phyloP scores from a whole-genome alignment of 2,113 vertebrate species.

The Cynoglossus semilaevis region DNA sequence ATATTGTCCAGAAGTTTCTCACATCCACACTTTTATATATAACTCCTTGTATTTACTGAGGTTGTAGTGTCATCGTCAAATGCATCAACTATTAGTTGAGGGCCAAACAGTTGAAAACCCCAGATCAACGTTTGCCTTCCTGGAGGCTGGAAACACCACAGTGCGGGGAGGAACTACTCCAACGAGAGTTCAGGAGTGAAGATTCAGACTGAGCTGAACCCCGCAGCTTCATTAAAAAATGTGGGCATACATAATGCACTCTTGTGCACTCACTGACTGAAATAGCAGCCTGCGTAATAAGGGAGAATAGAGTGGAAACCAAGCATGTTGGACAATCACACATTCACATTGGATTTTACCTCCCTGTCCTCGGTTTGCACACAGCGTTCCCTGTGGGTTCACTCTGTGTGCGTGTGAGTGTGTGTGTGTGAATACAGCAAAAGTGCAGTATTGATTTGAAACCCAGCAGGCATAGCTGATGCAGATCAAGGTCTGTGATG shows the following conservation, averaged over 20 bases:
- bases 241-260: slow-evolving; percentile 41
- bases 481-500: slow-evolving; percentile 65
- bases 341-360: slow-evolving; percentile 45
- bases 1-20: too few relatives aligned
- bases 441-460: slow-evolving; percentile 62
- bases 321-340: slow-evolving; percentile 33
- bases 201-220: slow-evolving; percentile 31
- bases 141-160: neutral
- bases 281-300: slow-evolving; percentile 45
- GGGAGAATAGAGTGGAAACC: slow-evolving; percentile 28
- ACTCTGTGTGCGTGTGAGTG: slow-evolving; percentile 15
- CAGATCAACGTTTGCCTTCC: neutral
- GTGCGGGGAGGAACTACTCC: slow-evolving; percentile 6
- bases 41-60: too few relatives aligned
- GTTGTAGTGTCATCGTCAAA: too few relatives aligned
- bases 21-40: too few relatives aligned
- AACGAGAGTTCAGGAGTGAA: slow-evolving; percentile 16
- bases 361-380: slow-evolving; percentile 43
- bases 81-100: too few relatives aligned
- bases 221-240: slow-evolving; percentile 48
- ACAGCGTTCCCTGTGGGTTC: slow-evolving; percentile 42
- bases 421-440: slow-evolving; percentile 13
- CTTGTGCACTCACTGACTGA: slow-evolving; percentile 34
- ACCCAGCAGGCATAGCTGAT: slow-evolving; percentile 40
- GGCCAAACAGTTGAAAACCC: too few relatives aligned